Evolutionary conservation across 2,888 invertebrate species (phyloP).

Genomic region (Apotomis capreana): DNA sequence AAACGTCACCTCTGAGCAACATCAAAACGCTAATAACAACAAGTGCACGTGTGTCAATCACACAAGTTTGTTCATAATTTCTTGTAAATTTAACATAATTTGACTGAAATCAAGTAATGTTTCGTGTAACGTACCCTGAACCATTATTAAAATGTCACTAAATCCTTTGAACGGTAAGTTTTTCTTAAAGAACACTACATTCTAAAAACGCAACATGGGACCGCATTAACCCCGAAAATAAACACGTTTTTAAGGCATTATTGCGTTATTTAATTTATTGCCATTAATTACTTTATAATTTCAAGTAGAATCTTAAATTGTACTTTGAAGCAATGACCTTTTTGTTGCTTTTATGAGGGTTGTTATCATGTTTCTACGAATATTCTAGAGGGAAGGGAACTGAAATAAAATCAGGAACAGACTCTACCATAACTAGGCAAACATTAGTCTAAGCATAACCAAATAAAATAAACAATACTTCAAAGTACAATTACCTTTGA

Average conservation of each 20-base stretch:
- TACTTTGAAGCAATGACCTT: too few relatives aligned
- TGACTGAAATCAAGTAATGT: constrained; percentile 14
- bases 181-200: background rate
- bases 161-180: constrained; percentile 72
- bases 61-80: constrained; percentile 1
- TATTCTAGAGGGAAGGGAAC: too few relatives aligned
- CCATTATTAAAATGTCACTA: constrained; percentile 58
- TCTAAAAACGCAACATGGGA: constrained; percentile 22
- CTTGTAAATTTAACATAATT: background rate
- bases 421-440: too few relatives aligned
- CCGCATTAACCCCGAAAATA: constrained; percentile 52
- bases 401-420: too few relatives aligned
- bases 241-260: constrained; percentile 37
- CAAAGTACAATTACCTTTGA: background rate
- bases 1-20: background rate
- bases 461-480: too few relatives aligned
- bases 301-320: too few relatives aligned
- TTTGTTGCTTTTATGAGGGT: too few relatives aligned
- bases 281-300: too few relatives aligned
- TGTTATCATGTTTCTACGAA: too few relatives aligned
- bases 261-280: background rate
- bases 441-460: too few relatives aligned
- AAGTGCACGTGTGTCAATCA: constrained; percentile 35
- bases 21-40: constrained; percentile 32
- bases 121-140: constrained; percentile 1